These are phyloP conservation scores for Formica exsecta DNA, from an alignment of 1,140 invertebrate species.

Conservation along the genomic window DNA sequence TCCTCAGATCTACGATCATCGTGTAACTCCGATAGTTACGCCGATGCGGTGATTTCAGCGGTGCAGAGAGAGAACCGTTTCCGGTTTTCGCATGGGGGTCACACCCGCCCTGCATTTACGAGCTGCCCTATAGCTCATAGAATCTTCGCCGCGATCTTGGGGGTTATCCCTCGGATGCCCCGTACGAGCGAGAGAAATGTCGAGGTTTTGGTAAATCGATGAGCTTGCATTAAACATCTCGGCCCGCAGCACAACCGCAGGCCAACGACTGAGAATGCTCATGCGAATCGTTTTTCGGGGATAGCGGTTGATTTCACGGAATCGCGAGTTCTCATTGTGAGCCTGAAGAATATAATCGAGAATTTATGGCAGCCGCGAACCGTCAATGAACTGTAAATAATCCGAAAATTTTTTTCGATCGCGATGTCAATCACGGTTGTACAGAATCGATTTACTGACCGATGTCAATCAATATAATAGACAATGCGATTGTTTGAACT, in stretches of 20 bases:
- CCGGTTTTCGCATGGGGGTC: conserved; percentile 10
- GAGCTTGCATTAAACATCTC: conserved; percentile 81
- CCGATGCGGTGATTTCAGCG: conserved; percentile 55
- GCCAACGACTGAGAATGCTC: conserved; percentile 29
- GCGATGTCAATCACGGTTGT: conserved; percentile 25
- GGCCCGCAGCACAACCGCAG: conserved; percentile 29
- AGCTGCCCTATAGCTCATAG: conserved; percentile 78
- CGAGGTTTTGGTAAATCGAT: conserved; percentile 76
- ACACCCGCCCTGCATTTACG: conserved; percentile 60
- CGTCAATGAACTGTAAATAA: conserved; percentile 42
- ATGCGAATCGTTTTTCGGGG: conserved; percentile 21
- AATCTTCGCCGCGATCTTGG: conserved; percentile 77
- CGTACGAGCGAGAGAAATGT: conserved; percentile 77
- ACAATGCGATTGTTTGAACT: neutral
- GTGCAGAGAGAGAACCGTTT: conserved; percentile 24
- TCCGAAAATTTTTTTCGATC: conserved; percentile 27
- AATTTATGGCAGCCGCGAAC: neutral
- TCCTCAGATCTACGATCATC: conserved; percentile 52
- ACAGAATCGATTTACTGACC: neutral
- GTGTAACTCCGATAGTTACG: conserved; percentile 54
- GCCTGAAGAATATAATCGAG: conserved; percentile 38
- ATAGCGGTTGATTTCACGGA: conserved; percentile 26
- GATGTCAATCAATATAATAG: conserved; percentile 23
- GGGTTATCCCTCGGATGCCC: conserved; percentile 63
- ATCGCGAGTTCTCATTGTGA: conserved; percentile 51